Conservation (phyloP, 2,113 vertebrate species). For the Meleagris gallopavo region DNA sequence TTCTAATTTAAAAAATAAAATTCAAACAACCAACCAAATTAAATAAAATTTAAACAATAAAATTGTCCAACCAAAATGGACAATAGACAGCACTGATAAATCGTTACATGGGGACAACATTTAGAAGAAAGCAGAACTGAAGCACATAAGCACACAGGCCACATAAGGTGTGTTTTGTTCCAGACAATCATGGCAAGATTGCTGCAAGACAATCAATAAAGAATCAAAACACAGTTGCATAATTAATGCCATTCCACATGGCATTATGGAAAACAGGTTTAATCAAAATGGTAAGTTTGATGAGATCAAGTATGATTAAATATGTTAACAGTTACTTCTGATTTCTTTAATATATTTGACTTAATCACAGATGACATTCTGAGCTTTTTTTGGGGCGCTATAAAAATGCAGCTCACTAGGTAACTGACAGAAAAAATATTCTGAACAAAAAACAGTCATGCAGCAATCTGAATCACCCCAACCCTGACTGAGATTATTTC, state of each 20-base stretch:
- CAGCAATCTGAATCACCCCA: background rate
- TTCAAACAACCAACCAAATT: background rate
- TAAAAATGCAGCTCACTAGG: conserved; percentile 6
- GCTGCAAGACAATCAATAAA: conserved; percentile 43
- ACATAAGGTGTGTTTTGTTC: background rate
- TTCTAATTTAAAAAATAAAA: background rate
- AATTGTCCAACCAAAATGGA: background rate
- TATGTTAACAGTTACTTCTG: conserved; percentile 49
- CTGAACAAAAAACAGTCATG: background rate
- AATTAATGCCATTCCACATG: conserved; percentile 47
- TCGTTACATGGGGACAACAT: background rate
- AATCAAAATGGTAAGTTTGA: conserved; percentile 65
- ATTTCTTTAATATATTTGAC: conserved; percentile 52
- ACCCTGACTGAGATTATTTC: background rate
- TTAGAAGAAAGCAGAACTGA: background rate
- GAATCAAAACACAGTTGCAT: background rate
- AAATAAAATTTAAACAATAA: too few relatives aligned
- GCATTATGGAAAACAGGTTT: conserved; percentile 67
- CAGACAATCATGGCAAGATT: background rate
- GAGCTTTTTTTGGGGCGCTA: background rate
- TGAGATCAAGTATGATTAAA: conserved; percentile 56
- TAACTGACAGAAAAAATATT: background rate
- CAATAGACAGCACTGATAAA: background rate
- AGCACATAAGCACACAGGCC: background rate
- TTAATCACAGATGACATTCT: conserved; percentile 51